Conservation (phyloP, 2,888 invertebrate genomes). For the Nomada ruficornis region DNA sequence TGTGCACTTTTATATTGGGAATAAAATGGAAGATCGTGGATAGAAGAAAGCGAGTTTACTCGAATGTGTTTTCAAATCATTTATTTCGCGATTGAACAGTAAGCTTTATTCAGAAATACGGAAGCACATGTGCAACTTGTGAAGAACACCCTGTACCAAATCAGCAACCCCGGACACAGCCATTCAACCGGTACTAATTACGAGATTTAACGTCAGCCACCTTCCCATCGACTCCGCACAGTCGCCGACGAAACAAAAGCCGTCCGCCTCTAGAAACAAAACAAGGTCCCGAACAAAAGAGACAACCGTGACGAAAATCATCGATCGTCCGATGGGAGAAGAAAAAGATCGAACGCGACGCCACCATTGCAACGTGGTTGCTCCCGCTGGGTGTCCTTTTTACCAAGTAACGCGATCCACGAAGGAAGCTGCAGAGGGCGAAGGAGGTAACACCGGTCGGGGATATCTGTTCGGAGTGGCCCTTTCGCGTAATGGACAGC, state of each 20-base stretch:
- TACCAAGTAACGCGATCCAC: conserved; percentile 63
- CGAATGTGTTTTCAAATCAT: no score
- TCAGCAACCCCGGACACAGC: no score
- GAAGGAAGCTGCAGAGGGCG: no score
- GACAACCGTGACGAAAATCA: background rate
- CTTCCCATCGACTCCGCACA: background rate
- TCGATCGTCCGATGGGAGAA: background rate
- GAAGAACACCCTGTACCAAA: no score
- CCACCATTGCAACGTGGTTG: conserved; percentile 19
- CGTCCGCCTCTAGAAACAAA: background rate
- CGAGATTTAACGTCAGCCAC: background rate
- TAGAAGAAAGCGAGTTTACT: no score
- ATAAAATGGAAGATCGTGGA: no score
- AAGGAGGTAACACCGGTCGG: conserved; percentile 17
- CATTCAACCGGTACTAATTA: background rate
- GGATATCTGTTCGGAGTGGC: conserved; percentile 60
- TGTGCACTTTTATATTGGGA: no score
- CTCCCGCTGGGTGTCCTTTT: conserved; percentile 58
- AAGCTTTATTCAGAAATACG: no score
- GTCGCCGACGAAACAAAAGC: background rate
- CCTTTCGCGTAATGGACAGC: conserved; percentile 80
- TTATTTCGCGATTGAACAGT: no score
- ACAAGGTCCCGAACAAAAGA: background rate
- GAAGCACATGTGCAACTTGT: no score
- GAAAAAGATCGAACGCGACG: conserved; percentile 29